phyloP scores from a whole-genome alignment of 2,113 vertebrate species.

The Sylvilagus bachmani region DNA sequence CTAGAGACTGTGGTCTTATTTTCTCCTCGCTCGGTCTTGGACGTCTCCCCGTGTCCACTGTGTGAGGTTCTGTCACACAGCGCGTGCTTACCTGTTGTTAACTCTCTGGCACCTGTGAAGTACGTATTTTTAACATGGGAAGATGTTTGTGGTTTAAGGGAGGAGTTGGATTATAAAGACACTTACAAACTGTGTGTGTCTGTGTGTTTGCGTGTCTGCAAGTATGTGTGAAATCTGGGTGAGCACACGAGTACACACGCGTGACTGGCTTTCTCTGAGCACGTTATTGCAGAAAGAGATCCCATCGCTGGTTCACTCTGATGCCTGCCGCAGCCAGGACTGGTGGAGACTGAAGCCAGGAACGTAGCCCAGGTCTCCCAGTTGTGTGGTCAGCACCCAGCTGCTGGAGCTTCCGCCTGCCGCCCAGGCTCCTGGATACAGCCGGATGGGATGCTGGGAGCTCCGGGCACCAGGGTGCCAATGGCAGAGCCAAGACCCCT shows the following conservation, averaged over 20 bases:
- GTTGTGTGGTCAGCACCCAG: too few species aligned
- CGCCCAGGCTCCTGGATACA: background rate
- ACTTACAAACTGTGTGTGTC: background rate
- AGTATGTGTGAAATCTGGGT: background rate
- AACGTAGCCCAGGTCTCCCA: too few species aligned
- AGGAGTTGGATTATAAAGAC: background rate
- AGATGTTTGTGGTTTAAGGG: background rate
- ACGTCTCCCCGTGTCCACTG: background rate
- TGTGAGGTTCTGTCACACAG: background rate
- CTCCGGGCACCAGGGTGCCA: background rate
- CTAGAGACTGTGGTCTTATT: background rate
- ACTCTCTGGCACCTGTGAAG: background rate
- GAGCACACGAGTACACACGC: background rate
- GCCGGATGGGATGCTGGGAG: background rate
- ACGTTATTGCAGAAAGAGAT: too few species aligned
- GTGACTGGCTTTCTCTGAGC: background rate
- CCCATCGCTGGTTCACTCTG: too few species aligned
- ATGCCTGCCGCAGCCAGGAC: too few species aligned
- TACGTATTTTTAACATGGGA: background rate
- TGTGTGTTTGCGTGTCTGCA: background rate
- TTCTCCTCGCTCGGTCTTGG: background rate
- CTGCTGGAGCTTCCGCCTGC: too few species aligned
- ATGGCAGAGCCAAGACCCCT: fast-evolving
- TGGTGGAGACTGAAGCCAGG: too few species aligned
- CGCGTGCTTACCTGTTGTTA: background rate